A percentile compares a stretch with the other conserved stretches of the same genome.
Conservation (phyloP, 2,888 invertebrate genomes). For the Yponomeuta sedellus region DNA sequence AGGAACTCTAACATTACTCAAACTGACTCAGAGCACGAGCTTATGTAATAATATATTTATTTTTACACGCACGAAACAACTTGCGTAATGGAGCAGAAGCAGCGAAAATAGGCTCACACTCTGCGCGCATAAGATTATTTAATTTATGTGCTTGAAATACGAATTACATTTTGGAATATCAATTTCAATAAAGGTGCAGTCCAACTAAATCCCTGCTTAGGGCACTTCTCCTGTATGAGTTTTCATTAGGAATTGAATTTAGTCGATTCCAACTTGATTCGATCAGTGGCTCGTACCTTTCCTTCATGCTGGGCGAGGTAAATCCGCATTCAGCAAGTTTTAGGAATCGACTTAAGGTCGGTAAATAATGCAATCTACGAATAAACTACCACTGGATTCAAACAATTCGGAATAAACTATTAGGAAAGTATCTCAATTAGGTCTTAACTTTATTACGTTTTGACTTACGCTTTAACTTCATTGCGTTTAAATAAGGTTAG, state of each 20-base stretch:
- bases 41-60: background rate
- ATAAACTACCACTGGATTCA: no score
- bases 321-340: background rate
- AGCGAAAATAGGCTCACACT: background rate
- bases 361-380: background rate
- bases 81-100: no score
- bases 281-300: constrained; percentile 26
- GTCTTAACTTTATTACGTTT: no score
- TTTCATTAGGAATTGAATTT: constrained; percentile 6
- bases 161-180: background rate
- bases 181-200: background rate
- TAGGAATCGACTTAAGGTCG: background rate
- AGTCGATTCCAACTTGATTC: constrained; percentile 26
- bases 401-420: no score
- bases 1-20: constrained; percentile 18
- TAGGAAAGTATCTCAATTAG: no score
- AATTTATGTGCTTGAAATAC: background rate
- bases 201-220: background rate
- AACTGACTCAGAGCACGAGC: constrained; percentile 22
- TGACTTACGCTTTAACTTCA: no score
- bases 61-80: no score
- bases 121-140: background rate
- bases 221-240: background rate
- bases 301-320: constrained; percentile 12
- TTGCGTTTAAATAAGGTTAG: no score